Evolutionary conservation across 2,797 vertebrate genomes (phyloP), one percentile per base, ranked within the genome.

Genomic region (Novumbra hubbsi): DNA sequence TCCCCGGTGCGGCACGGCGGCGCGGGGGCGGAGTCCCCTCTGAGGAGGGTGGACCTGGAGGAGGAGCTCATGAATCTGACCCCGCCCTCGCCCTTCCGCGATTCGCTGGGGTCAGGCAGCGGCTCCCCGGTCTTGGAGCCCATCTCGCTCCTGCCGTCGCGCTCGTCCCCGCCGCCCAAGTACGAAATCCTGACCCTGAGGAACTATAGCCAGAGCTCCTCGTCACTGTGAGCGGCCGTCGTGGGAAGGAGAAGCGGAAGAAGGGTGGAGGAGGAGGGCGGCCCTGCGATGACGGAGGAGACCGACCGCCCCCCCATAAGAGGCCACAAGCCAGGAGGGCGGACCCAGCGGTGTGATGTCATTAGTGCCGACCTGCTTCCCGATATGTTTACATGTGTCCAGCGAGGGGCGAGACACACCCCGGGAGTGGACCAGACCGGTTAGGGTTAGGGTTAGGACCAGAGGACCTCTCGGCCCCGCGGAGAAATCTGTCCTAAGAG

Each of bases 151-250:
- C 95, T 96, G 73, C 89, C 91, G 11, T 91, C 89, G 1, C 90
- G 89, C 0, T 90, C 90, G 83, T 95, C 88, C 83, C 96, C 97
- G 0, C 96, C 96, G 0, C 96, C 96, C 60, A 95, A 96, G 80
- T 98, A 97, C 5, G 95, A 96, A 90, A 95, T 94, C 27, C 94
- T 99, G 70, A 93, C 95, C 72, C 95, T 99, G 87, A 93, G 97
- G 92, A 96, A 99, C 92, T 99, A 99, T 92, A 95, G 96, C 86
- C 98, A 99, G 94, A 99, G 98, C 88, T 99, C 98, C 78, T 99
- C 98, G 80, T 99, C 98, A 4, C 93, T 99, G 95, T 99, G 95
- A 99, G 87, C n/a, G n/a, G 38, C 16, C 7, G 9, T 14, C 30
- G 4, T 3, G 28, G 19, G 48, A 70, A 17, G 66, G 63, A 65